Conservation (phyloP, 2,888 invertebrate species). For the Cosmia trapezina region DNA sequence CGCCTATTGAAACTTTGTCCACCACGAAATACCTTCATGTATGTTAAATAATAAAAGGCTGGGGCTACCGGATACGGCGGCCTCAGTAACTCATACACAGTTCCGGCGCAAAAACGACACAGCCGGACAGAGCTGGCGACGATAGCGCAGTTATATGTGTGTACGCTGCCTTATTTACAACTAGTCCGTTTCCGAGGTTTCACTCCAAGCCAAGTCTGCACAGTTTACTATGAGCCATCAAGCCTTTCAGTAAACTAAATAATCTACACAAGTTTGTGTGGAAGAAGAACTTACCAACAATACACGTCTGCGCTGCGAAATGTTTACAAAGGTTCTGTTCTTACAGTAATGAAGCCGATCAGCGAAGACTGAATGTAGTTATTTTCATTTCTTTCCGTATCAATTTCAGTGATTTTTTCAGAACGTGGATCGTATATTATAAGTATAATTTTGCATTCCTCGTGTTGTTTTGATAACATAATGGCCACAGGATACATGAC, state of each 20-base stretch:
- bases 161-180: constrained; percentile 78
- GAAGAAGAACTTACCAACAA: constrained; percentile 14
- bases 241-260: constrained; percentile 56
- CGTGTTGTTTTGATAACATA: neutral
- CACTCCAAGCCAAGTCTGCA: constrained; percentile 61
- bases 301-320: neutral
- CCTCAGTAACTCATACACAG: constrained; percentile 85
- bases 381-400: neutral
- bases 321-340: constrained; percentile 15
- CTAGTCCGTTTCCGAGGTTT: constrained; percentile 74
- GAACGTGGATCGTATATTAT: too few relatives aligned
- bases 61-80: constrained; percentile 77
- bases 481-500: too few relatives aligned
- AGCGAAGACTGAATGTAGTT: neutral
- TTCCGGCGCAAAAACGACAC: constrained; percentile 87
- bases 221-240: constrained; percentile 54
- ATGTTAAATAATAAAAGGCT: constrained; percentile 75
- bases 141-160: constrained; percentile 78
- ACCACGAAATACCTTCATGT: constrained; percentile 69
- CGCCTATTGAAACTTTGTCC: constrained; percentile 63
- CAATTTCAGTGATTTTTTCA: too few relatives aligned
- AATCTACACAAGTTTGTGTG: constrained; percentile 44
- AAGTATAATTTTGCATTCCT: neutral
- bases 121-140: constrained; percentile 76
- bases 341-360: neutral